Evolutionary conservation across 1,140 invertebrate genomes (phyloP).

Genomic region (Drosophila dunni): DNA sequence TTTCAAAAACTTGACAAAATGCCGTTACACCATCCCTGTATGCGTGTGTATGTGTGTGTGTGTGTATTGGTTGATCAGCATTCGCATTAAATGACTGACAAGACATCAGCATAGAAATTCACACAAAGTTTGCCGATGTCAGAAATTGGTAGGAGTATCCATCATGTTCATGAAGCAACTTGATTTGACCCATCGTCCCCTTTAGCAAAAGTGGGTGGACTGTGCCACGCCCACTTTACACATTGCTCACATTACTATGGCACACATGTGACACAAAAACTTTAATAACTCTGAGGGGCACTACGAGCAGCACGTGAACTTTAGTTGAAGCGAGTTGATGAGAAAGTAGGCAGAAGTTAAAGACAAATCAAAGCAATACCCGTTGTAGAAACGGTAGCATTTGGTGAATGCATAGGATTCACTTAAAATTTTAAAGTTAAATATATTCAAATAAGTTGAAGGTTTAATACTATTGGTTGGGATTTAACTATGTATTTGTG

Average conservation of each 20-base stretch:
- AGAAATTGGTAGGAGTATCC: constrained; percentile 7
- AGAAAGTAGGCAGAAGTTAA: too few relatives aligned
- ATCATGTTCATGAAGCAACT: constrained; percentile 27
- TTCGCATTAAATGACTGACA: constrained; percentile 77
- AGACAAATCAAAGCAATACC: too few relatives aligned
- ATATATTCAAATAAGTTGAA: too few relatives aligned
- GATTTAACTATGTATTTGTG: too few relatives aligned
- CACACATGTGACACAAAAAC: neutral
- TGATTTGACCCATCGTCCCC: constrained; percentile 32
- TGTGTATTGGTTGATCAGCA: constrained; percentile 62
- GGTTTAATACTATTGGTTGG: too few relatives aligned
- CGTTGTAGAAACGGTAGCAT: too few relatives aligned
- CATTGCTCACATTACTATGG: neutral
- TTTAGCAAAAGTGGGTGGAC: neutral
- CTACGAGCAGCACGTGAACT: too few relatives aligned
- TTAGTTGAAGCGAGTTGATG: too few relatives aligned
- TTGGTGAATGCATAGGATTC: too few relatives aligned
- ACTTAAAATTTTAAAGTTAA: too few relatives aligned
- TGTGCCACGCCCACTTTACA: constrained; percentile 4
- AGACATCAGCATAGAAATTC: constrained; percentile 58
- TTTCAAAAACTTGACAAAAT: constrained; percentile 77
- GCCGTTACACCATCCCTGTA: constrained; percentile 36
- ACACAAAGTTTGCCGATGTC: constrained; percentile 18
- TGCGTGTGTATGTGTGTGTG: constrained; percentile 31
- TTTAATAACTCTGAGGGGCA: neutral